Base-by-base conservation (phyloP, 2,888 invertebrate species). In the Trisateles emortualis region DNA sequence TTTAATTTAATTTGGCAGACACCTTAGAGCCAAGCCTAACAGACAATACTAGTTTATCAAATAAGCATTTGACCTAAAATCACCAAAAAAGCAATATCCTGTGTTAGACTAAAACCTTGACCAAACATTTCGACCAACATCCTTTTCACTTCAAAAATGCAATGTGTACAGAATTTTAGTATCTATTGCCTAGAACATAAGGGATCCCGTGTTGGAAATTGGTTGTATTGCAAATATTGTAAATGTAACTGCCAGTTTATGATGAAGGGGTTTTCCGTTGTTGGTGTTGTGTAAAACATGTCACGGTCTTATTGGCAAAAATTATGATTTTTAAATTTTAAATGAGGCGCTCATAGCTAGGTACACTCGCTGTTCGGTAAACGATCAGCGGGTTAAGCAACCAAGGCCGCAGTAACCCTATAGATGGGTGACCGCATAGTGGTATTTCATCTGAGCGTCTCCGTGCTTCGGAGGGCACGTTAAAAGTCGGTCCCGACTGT, bases 71-170 rank as follows among this genome's bases (percentile, higher is more conserved):
- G 53, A 50, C 46, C 43, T 13, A 22, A 47, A 46, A 58, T 35
- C 35, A 39, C 45, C n/a, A 36, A 48, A 38, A 51, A 38, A 51
- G 50, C 48, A 36, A 57, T 55, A 59, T 63, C 52, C 58, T 52
- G 33, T 30, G 9, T 26, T 19, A 41, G n/a, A 13, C 44, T 16
- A 38, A 48, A 41, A 17, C 48, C 57, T 57, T 52, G 48, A 38
- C 49, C 41, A 51, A 47, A 40, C 39, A 40, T 51, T 51, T 5
- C 33, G 35, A 9, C 13, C n/a, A 14, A 26, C 9, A 16, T 17
- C 14, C n/a, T n/a, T n/a, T 26, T 40, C n/a, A 10, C 11, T 30
- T 35, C 8, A 26, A 40, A n/a, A n/a, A 13, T 39, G 9, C n/a
- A 1, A 14, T 8, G 0, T 14, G 19, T 30, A 19, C 36, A 26